phyloP scores from a whole-genome alignment of 2,888 invertebrate genomes.

The Drosophila lacicola region DNA sequence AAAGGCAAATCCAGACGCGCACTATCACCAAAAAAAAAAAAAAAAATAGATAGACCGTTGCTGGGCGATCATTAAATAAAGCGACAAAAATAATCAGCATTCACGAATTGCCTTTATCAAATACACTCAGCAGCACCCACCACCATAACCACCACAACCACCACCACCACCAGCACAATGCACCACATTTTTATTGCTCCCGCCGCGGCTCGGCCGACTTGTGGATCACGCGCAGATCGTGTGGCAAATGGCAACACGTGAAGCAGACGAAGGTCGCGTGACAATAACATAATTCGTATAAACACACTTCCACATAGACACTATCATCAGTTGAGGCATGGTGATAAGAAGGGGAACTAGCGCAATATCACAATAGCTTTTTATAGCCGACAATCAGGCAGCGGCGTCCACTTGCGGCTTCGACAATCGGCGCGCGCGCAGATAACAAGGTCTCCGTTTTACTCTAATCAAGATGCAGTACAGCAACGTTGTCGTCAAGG shows the following conservation, averaged over 20 bases:
- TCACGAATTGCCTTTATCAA: slow-evolving; percentile 55
- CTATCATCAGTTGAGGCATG: slow-evolving; percentile 43
- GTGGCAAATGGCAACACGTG: slow-evolving; percentile 64
- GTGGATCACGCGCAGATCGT: slow-evolving; percentile 66
- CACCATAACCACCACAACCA: background rate
- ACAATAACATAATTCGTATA: slow-evolving; percentile 63
- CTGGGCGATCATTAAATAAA: slow-evolving; percentile 41
- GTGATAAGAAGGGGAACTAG: slow-evolving; percentile 65
- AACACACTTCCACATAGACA: background rate
- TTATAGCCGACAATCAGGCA: slow-evolving; percentile 71
- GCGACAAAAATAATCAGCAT: slow-evolving; percentile 41
- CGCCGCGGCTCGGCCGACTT: slow-evolving; percentile 47
- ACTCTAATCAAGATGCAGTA: slow-evolving; percentile 30
- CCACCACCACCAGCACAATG: slow-evolving; percentile 16
- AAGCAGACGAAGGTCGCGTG: slow-evolving; percentile 72
- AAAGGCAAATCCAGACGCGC: background rate
- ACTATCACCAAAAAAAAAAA: slow-evolving; percentile 14
- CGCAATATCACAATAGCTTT: slow-evolving; percentile 66
- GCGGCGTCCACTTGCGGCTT: slow-evolving; percentile 51
- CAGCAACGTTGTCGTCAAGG: slow-evolving; percentile 27
- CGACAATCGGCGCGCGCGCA: slow-evolving; percentile 59
- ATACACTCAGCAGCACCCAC: slow-evolving; percentile 28
- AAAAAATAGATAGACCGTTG: slow-evolving; percentile 21
- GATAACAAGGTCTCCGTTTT: slow-evolving; percentile 58
- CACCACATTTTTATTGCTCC: slow-evolving; percentile 31